Evolutionary conservation across 2,113 vertebrate genomes (phyloP).

Genomic region (Aspiorhynchus laticeps): DNA sequence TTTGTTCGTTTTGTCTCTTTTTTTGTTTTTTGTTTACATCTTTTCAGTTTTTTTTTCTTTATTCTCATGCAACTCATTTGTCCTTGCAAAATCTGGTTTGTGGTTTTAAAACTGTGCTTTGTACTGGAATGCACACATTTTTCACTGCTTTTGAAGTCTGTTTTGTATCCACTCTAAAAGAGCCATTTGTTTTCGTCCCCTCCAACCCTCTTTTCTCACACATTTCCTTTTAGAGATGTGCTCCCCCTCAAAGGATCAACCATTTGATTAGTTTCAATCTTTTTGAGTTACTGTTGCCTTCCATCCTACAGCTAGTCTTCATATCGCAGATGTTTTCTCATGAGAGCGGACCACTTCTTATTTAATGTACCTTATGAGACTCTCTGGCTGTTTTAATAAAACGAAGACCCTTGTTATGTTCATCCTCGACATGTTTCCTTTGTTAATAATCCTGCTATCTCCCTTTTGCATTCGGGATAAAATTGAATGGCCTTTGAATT

Average conservation of each 20-base stretch:
- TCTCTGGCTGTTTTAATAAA: slow-evolving; percentile 21
- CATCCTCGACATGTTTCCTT: slow-evolving; percentile 11
- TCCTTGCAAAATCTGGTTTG: slow-evolving; percentile 49
- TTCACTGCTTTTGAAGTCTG: slow-evolving; percentile 46
- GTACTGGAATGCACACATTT: slow-evolving; percentile 39
- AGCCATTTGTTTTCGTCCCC: slow-evolving; percentile 44
- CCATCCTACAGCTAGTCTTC: not conserved
- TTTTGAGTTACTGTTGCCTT: slow-evolving; percentile 32
- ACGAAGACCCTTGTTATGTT: slow-evolving; percentile 24
- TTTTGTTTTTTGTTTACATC: not conserved
- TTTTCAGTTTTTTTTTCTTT: not conserved
- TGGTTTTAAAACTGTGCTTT: slow-evolving; percentile 44
- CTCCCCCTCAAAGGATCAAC: slow-evolving; percentile 25
- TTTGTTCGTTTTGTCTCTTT: slow-evolving; percentile 34
- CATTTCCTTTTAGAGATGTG: slow-evolving; percentile 15
- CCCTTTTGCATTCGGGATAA: slow-evolving; percentile 11
- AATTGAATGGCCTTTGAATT: slow-evolving; percentile 29
- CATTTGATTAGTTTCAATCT: slow-evolving; percentile 24
- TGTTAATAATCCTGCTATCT: slow-evolving; percentile 42
- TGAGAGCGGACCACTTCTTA: not conserved
- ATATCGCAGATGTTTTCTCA: slow-evolving; percentile 46
- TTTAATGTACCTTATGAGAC: slow-evolving; percentile 18
- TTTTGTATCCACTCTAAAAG: slow-evolving; percentile 30
- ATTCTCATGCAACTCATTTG: slow-evolving; percentile 43
- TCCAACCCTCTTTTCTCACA: not conserved